Conservation (phyloP, 2,113 vertebrate genomes). For the Columba livia region DNA sequence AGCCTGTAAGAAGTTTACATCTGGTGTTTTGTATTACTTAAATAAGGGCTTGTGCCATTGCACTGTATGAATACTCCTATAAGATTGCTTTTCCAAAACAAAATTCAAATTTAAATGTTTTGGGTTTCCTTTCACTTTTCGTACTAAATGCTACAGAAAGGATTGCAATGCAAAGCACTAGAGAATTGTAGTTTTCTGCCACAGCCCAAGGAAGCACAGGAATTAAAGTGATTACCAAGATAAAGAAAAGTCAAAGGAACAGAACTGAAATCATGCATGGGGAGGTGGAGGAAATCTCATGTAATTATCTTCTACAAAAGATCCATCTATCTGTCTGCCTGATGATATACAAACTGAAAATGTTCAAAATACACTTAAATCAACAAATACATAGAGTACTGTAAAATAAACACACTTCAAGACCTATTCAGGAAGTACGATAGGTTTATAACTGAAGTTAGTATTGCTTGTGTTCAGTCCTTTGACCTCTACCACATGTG, state of each 20-base stretch:
- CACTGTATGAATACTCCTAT: neutral
- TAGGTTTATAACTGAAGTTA: neutral
- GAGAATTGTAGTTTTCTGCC: neutral
- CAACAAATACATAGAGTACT: neutral
- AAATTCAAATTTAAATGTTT: neutral
- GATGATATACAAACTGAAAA: neutral
- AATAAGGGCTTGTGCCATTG: neutral
- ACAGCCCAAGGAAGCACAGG: neutral
- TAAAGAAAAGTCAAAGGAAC: neutral
- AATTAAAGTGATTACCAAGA: neutral
- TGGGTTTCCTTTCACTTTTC: neutral
- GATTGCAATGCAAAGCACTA: neutral
- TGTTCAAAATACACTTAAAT: neutral
- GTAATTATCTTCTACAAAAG: neutral
- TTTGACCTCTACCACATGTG: neutral
- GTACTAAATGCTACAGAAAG: neutral
- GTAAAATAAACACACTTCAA: neutral
- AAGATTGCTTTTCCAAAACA: neutral
- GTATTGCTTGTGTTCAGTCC: neutral
- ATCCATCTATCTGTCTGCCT: neutral
- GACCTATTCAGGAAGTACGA: neutral
- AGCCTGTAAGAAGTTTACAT: neutral
- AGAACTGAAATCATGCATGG: neutral
- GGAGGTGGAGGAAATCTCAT: neutral
- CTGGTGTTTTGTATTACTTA: neutral